Evolutionary conservation across 2,888 invertebrate genomes (phyloP).

Genomic region (Drosophila anceps): DNA sequence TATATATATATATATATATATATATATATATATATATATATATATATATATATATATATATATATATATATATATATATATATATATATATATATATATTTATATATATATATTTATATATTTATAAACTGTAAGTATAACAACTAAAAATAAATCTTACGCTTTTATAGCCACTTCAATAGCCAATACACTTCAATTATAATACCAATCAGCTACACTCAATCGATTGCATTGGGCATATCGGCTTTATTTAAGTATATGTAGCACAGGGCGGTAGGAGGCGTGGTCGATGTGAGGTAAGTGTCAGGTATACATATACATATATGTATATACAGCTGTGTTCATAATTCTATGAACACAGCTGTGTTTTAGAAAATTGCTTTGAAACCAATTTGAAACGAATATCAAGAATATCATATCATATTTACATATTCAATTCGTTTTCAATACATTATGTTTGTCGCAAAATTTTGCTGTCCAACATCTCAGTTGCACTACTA

Average conservation of each 20-base stretch:
- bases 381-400: too few relatives aligned
- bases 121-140: neutral
- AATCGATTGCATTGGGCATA: neutral
- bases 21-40: neutral
- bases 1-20: neutral
- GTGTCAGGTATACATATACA: neutral
- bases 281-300: neutral
- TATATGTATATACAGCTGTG: neutral
- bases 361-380: too few relatives aligned
- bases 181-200: slow-evolving; percentile 7
- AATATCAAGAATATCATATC: too few relatives aligned
- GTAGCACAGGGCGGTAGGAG: neutral
- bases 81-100: neutral
- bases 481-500: too few relatives aligned
- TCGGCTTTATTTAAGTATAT: neutral
- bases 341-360: too few relatives aligned
- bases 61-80: neutral
- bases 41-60: neutral
- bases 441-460: too few relatives aligned
- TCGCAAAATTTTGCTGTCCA: too few relatives aligned
- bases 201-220: neutral
- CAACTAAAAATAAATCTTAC: neutral
- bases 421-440: too few relatives aligned
- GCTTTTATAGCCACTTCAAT: slow-evolving; percentile 1
- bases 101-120: too few relatives aligned